Evolutionary conservation across 2,797 vertebrate genomes (phyloP).

Genomic region (Corythornis leucogaster): DNA sequence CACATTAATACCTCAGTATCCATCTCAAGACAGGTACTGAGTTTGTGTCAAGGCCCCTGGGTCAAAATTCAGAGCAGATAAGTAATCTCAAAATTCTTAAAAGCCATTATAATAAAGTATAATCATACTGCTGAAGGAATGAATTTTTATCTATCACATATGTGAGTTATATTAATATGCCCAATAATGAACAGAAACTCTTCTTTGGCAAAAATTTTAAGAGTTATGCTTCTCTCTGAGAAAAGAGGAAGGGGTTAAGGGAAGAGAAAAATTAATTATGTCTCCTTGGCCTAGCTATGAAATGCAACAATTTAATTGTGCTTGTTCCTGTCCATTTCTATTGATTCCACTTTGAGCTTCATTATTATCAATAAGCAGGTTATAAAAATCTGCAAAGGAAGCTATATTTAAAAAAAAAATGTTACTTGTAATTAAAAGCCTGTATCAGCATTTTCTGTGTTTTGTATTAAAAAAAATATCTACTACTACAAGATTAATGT

Average conservation of each 20-base stretch:
- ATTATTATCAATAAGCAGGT: not conserved
- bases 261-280: not conserved
- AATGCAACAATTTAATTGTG: not conserved
- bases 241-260: not conserved
- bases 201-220: not conserved
- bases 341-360: not conserved
- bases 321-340: not conserved
- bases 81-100: not conserved
- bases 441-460: not conserved
- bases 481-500: not conserved
- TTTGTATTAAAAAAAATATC: not conserved
- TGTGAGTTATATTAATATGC: not conserved
- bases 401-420: not conserved
- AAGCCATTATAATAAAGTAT: not conserved
- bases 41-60: not conserved
- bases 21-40: not conserved
- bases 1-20: fast-evolving
- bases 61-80: not conserved
- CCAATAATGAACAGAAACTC: not conserved
- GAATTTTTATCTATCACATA: not conserved
- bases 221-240: not conserved
- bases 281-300: not conserved
- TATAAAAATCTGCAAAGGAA: not conserved
- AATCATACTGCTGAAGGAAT: not conserved
- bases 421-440: not conserved